These are phyloP conservation scores for Leiothrix lutea DNA, from an alignment of 2,113 vertebrate species.

Conservation along the genomic window DNA sequence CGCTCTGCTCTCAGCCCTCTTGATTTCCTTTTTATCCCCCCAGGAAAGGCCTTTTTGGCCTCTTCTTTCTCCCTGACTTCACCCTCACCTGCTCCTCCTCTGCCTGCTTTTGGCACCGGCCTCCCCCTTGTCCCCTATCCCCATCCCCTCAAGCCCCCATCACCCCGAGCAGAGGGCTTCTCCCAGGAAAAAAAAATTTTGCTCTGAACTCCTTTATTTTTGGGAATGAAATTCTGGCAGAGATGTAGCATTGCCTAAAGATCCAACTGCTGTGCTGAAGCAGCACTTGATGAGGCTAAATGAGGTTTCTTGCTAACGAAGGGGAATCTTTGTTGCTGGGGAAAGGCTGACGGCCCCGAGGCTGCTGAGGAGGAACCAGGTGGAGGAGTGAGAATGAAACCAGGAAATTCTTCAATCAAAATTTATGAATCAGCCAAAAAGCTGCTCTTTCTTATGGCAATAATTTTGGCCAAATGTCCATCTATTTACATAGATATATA, in stretches of 20 bases:
- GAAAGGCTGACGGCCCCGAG: background rate
- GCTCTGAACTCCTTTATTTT: background rate
- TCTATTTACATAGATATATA: background rate
- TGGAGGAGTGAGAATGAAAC: background rate
- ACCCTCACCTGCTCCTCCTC: background rate
- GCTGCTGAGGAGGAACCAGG: background rate
- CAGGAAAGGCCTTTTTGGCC: background rate
- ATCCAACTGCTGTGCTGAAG: background rate
- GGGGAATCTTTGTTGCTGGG: background rate
- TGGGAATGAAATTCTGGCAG: background rate
- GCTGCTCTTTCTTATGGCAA: background rate
- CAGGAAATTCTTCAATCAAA: background rate
- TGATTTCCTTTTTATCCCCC: background rate
- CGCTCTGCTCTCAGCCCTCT: background rate
- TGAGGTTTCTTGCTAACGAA: background rate
- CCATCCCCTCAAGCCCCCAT: fast-evolving
- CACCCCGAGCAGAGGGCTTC: background rate
- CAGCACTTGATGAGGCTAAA: background rate
- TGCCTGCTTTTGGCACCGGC: background rate
- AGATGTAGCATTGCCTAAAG: background rate
- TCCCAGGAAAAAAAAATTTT: background rate
- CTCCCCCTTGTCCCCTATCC: background rate
- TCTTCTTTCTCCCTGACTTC: background rate
- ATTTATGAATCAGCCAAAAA: background rate
- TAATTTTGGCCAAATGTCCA: background rate